Percentiles rank a stretch among this genome's conserved stretches.
phyloP scores from a whole-genome alignment of 2,888 invertebrate genomes.

The Parnassius glacialis region DNA sequence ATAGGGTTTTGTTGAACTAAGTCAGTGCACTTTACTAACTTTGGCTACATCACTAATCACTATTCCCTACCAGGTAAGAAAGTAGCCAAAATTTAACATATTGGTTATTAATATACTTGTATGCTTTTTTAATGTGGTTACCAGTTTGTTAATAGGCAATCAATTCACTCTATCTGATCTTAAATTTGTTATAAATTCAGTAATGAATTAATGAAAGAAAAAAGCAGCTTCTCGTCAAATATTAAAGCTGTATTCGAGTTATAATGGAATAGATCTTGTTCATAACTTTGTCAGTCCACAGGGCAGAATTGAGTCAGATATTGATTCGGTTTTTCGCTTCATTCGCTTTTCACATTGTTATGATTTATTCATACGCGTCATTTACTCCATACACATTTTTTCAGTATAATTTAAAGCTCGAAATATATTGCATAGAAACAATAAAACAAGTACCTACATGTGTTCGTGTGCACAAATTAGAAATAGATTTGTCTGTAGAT shows the following conservation, averaged over 20 bases:
- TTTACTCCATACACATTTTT: conserved; percentile 27
- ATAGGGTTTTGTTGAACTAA: too few relatives aligned
- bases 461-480: too few relatives aligned
- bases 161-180: neutral
- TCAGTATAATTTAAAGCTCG: conserved; percentile 3
- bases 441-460: too few relatives aligned
- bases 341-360: conserved; percentile 29
- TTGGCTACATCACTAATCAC: too few relatives aligned
- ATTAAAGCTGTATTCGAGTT: conserved; percentile 29
- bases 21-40: too few relatives aligned
- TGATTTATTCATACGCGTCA: conserved; percentile 35
- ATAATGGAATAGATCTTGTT: conserved; percentile 42
- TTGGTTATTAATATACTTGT: too few relatives aligned
- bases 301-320: conserved; percentile 34
- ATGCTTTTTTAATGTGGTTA: too few relatives aligned
- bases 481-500: too few relatives aligned
- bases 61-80: too few relatives aligned
- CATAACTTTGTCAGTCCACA: conserved; percentile 28
- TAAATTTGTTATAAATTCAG: neutral
- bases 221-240: conserved; percentile 33
- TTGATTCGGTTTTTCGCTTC: conserved; percentile 34
- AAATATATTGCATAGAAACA: too few relatives aligned
- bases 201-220: conserved; percentile 28
- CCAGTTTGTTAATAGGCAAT: too few relatives aligned
- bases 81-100: too few relatives aligned